Evolutionary conservation across 2,797 vertebrate genomes (phyloP), one percentile per base, ranked within the genome.

Genomic region (Catostomus latipinnis): DNA sequence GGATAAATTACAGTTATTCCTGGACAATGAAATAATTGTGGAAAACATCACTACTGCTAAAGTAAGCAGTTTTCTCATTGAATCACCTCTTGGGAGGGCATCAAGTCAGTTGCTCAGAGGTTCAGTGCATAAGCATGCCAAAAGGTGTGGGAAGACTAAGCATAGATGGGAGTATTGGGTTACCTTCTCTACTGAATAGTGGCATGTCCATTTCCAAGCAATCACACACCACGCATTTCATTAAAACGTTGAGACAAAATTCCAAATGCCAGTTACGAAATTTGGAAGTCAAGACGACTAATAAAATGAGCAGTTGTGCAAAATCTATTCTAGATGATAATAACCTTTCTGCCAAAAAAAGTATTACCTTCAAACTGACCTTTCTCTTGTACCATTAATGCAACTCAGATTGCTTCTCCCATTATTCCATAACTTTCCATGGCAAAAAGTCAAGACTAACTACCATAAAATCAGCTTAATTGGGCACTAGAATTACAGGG

Each of bases 141-240:
- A 22, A 1, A 73, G 8, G n/a, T 22, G 69, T 69, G 14, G 71
- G 57, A 52, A 58, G 77, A 54, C 34, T 54, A 16, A 72, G 48
- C 61, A 71, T 53, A 72, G 68, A 72, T 54, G 22, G 48, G 74
- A 56, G 54, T 66, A 77, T 73, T 60, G 14, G 48, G 58, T 68
- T 77, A 58, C 74, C 74, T 11, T 45, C 14, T 61, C 49, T 73
- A 49, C 46, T 14, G 43, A 69, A 57, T 52, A 16, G 0, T 9
- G 13, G 45, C 43, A 14, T 58, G 57, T 49, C 45, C 1, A 5
- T 61, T 61, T 11, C 16, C 11, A 12, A 8, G 57, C 11, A 61
- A 61, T 34, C n/a, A 7, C 22, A 7, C 45, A 18, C 2, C 52
- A 63, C 14, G 65, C 45, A 48, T 22, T 56, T 76, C 43, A n/a